Conservation (phyloP, 1,140 invertebrate genomes). For the Cherax destructor region DNA sequence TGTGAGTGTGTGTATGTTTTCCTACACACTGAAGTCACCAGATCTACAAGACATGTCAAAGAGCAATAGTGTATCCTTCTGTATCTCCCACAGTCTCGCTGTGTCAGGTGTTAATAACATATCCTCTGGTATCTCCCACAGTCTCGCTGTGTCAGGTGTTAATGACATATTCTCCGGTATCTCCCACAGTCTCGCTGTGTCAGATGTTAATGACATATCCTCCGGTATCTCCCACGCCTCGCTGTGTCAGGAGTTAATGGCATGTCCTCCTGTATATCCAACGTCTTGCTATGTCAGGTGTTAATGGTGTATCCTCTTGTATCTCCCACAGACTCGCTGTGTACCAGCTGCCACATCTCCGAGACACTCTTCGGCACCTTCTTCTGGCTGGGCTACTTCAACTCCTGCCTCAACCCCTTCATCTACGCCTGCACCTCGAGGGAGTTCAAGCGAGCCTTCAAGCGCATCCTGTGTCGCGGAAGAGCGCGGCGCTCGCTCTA, state of each 20-base stretch:
- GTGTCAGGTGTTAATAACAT: not conserved
- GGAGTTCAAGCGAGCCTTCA: slow-evolving; percentile 79
- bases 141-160: not conserved
- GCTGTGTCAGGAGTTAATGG: not conserved
- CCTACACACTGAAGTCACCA: not conserved
- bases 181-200: slow-evolving; percentile 77
- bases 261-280: not conserved
- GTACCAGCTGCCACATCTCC: slow-evolving; percentile 75
- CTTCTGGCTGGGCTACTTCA: slow-evolving; percentile 84
- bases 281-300: not conserved
- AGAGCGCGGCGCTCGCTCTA: slow-evolving; percentile 38
- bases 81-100: not conserved
- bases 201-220: not conserved
- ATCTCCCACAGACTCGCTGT: slow-evolving; percentile 76
- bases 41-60: not conserved
- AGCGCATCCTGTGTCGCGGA: slow-evolving; percentile 75
- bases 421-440: slow-evolving; percentile 81
- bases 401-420: slow-evolving; percentile 84
- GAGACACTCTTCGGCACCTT: slow-evolving; percentile 78
- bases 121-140: not conserved
- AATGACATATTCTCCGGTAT: not conserved
- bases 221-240: not conserved
- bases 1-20: not conserved
- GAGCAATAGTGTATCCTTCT: not conserved
- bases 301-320: not conserved